These are phyloP conservation scores for Pseudolaguvia tuberculata DNA, from an alignment of 2,113 vertebrate species.

Conservation along the genomic window DNA sequence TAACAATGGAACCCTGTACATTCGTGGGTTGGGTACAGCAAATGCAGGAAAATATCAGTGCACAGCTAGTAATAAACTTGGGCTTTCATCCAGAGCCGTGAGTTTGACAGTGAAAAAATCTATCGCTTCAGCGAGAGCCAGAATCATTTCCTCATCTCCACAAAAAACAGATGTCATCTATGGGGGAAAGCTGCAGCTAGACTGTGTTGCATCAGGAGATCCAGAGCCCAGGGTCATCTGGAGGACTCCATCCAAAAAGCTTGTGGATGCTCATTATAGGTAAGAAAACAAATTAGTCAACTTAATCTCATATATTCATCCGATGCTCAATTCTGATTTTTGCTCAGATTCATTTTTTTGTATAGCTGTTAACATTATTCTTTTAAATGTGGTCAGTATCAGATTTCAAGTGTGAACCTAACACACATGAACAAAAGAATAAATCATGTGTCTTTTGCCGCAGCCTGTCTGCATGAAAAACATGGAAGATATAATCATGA, in stretches of 20 bases:
- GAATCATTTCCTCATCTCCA: constrained; percentile 74
- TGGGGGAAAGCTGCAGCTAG: constrained; percentile 70
- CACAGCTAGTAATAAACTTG: constrained; percentile 73
- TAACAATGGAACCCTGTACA: constrained; percentile 84
- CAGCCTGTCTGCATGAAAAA: too few relatives aligned
- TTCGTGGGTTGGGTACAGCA: constrained; percentile 60
- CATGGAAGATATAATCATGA: too few relatives aligned
- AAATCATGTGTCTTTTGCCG: too few relatives aligned
- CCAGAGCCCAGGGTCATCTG: constrained; percentile 84
- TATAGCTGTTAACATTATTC: too few relatives aligned
- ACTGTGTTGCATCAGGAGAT: constrained; percentile 81
- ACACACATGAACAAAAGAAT: too few relatives aligned
- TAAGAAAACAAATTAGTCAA: constrained; percentile 51
- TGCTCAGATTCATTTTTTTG: not conserved
- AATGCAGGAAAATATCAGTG: constrained; percentile 81
- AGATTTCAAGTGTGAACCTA: too few relatives aligned
- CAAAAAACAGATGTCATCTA: constrained; percentile 76
- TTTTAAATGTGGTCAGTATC: too few relatives aligned
- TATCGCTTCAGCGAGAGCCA: constrained; percentile 64
- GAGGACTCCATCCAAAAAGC: constrained; percentile 83
- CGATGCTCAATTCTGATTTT: not conserved
- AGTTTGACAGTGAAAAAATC: constrained; percentile 64
- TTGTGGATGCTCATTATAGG: constrained; percentile 84
- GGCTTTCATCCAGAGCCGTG: constrained; percentile 69
- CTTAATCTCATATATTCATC: too few relatives aligned